phyloP scores from a whole-genome alignment of 2,888 invertebrate species.

The Chrysolina oricalcia region DNA sequence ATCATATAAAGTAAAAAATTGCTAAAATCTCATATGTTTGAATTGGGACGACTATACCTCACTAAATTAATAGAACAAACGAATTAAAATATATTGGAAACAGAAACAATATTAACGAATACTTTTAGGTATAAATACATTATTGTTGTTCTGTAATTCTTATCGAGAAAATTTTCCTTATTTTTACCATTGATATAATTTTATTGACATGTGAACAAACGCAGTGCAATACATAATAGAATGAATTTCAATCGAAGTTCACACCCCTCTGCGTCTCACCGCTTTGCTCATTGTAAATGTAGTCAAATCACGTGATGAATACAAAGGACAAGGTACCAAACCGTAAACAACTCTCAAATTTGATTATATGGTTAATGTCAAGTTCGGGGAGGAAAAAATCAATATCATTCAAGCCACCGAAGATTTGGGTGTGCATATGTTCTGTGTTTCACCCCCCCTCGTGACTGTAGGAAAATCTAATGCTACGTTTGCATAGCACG shows the following conservation, averaged over 20 bases:
- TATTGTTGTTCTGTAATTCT: too few relatives aligned
- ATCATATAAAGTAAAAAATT: too few relatives aligned
- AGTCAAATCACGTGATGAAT: conserved; percentile 27
- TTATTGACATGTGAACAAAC: background rate
- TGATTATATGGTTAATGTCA: conserved; percentile 62
- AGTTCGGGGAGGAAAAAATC: conserved; percentile 57
- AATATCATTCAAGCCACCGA: conserved; percentile 28
- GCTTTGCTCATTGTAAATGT: background rate
- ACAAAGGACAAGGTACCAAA: conserved; percentile 52
- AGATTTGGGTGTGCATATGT: conserved; percentile 29
- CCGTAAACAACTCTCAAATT: conserved; percentile 56
- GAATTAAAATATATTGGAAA: too few relatives aligned
- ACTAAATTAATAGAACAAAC: too few relatives aligned
- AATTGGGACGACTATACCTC: too few relatives aligned
- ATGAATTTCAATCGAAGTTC: background rate
- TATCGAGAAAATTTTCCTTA: too few relatives aligned
- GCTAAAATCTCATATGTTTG: too few relatives aligned
- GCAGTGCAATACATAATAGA: background rate
- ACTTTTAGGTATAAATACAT: too few relatives aligned
- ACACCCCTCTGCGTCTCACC: conserved; percentile 4
- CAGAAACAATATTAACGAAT: too few relatives aligned
- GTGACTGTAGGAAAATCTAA: background rate
- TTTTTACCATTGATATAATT: background rate
- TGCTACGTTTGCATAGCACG: background rate
- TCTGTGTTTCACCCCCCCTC: conserved; percentile 14